Conservation (phyloP, 2,797 vertebrate species). For the Esox masquinongy region DNA sequence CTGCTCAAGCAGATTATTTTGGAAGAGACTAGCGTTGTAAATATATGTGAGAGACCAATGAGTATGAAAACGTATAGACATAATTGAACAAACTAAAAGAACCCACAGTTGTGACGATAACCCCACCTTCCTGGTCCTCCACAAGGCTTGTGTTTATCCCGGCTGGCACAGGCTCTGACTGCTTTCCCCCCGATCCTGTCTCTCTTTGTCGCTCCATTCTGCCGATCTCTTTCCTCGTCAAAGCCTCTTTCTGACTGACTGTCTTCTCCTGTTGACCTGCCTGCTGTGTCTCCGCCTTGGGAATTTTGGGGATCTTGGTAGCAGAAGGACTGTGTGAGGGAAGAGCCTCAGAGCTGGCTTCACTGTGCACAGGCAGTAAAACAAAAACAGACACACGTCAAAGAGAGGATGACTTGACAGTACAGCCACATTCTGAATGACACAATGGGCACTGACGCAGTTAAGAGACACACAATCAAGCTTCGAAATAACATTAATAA, state of each 20-base stretch:
- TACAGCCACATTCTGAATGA: neutral
- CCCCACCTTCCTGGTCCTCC: slow-evolving; percentile 58
- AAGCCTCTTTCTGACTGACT: slow-evolving; percentile 46
- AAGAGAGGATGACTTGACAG: slow-evolving; percentile 28
- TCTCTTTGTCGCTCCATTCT: slow-evolving; percentile 22
- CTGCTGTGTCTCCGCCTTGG: slow-evolving; percentile 47
- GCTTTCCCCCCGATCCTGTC: neutral
- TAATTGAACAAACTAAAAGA: neutral
- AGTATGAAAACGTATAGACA: neutral
- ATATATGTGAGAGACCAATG: neutral
- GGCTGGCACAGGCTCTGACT: slow-evolving; percentile 44
- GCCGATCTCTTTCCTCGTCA: slow-evolving; percentile 20
- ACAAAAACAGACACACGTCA: slow-evolving; percentile 43
- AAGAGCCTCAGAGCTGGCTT: slow-evolving; percentile 59
- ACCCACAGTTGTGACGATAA: neutral
- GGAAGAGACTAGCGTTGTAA: no score
- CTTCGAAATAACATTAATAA: neutral
- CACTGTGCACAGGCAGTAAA: slow-evolving; percentile 58
- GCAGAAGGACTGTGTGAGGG: slow-evolving; percentile 65
- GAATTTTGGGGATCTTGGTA: slow-evolving; percentile 67
- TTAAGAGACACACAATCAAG: neutral
- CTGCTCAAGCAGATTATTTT: no score
- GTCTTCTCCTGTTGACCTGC: slow-evolving; percentile 35
- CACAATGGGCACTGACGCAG: slow-evolving; percentile 16
- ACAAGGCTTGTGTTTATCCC: slow-evolving; percentile 15